phyloP scores from a whole-genome alignment of 2,888 invertebrate genomes.

The Rapana venosa region DNA sequence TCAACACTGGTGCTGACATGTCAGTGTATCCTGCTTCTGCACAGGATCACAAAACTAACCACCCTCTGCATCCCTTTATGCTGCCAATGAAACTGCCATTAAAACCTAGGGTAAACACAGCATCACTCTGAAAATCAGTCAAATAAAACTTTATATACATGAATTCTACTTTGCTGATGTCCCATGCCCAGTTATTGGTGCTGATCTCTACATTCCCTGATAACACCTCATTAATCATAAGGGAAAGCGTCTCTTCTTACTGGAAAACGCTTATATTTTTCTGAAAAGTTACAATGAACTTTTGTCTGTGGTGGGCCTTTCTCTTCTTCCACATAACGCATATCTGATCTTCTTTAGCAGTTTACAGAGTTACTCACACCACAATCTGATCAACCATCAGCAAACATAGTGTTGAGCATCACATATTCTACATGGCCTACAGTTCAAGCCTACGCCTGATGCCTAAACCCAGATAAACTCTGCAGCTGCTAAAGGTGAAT shows the following conservation, averaged over 20 bases:
- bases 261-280: conserved; percentile 11
- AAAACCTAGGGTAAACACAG: neutral
- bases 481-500: conserved; percentile 64
- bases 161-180: neutral
- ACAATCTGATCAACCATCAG: conserved; percentile 4
- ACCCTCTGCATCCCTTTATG: neutral
- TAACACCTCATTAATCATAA: conserved; percentile 14
- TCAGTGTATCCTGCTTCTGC: neutral
- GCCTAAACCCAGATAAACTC: conserved; percentile 71
- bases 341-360: conserved; percentile 20
- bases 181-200: neutral
- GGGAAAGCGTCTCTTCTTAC: conserved; percentile 12
- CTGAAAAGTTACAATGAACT: neutral
- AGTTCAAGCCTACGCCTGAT: conserved; percentile 61
- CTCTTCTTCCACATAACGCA: neutral
- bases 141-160: neutral
- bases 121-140: neutral
- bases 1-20: neutral
- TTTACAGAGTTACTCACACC: conserved; percentile 36
- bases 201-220: neutral
- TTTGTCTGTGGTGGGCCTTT: conserved; percentile 1
- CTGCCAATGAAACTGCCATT: conserved; percentile 6
- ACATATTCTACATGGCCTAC: conserved; percentile 62
- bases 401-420: conserved; percentile 42
- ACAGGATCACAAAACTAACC: neutral